A percentile compares a stretch with the other conserved stretches of the same genome.
phyloP scores from a whole-genome alignment of 2,888 invertebrate species.

The Acanthacorydalis orientalis region DNA sequence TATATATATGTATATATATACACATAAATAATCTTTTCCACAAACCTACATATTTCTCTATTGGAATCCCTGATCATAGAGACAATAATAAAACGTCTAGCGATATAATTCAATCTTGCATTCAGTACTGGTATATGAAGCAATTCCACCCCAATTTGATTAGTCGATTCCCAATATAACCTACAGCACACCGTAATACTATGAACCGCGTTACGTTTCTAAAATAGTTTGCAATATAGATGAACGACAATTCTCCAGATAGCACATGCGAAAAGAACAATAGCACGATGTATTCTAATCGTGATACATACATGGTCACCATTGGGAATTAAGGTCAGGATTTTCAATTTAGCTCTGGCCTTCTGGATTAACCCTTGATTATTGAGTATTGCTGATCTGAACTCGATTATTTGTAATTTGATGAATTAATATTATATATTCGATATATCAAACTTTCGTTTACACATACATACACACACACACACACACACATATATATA shows the following conservation, averaged over 20 bases:
- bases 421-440: neutral
- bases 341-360: neutral
- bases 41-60: no score
- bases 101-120: no score
- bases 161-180: neutral
- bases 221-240: no score
- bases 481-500: neutral
- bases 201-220: no score
- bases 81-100: no score
- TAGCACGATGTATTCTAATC: neutral
- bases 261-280: no score
- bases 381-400: neutral
- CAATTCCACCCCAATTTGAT: neutral
- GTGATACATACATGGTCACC: neutral
- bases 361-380: neutral
- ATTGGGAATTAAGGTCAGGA: neutral
- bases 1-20: no score
- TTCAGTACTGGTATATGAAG: no score
- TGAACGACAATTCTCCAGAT: no score
- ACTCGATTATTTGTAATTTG: neutral
- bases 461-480: neutral
- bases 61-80: no score
- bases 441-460: neutral
- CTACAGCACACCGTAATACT: neutral
- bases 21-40: no score